phyloP scores from a whole-genome alignment of 2,888 invertebrate genomes.

The Cantharis nigra region DNA sequence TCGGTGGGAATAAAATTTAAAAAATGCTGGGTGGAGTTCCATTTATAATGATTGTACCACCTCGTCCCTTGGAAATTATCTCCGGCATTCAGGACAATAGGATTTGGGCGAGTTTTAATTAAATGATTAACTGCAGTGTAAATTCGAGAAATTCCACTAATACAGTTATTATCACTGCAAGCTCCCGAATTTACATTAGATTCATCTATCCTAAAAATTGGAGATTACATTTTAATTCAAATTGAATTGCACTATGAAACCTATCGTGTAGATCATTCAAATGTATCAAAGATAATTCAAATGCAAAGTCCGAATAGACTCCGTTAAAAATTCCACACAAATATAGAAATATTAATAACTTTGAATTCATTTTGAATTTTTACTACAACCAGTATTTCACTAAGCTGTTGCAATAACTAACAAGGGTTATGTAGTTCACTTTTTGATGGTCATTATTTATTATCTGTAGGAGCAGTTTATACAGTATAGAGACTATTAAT shows the following conservation, averaged over 20 bases:
- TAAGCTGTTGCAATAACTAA: background rate
- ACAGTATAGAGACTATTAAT: background rate
- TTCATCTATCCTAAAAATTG: constrained; percentile 57
- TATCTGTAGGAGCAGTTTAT: background rate
- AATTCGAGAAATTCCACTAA: constrained; percentile 73
- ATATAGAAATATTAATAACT: background rate
- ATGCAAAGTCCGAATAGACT: background rate
- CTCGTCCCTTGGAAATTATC: constrained; percentile 85
- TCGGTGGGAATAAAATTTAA: constrained; percentile 77
- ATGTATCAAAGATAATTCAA: constrained; percentile 52
- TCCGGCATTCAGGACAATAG: constrained; percentile 78
- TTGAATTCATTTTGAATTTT: background rate
- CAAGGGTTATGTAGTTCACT: background rate
- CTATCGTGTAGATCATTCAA: constrained; percentile 61
- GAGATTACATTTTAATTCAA: background rate
- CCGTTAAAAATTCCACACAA: background rate
- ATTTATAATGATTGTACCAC: constrained; percentile 79
- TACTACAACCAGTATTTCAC: background rate
- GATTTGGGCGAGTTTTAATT: constrained; percentile 58
- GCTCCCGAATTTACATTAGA: constrained; percentile 61
- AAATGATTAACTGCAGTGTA: constrained; percentile 61
- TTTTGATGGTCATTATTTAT: background rate
- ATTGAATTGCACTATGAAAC: constrained; percentile 42
- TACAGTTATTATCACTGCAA: constrained; percentile 63
- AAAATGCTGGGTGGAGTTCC: constrained; percentile 75